phyloP scores from a whole-genome alignment of 2,888 invertebrate genomes.

The Drosophila mimica region DNA sequence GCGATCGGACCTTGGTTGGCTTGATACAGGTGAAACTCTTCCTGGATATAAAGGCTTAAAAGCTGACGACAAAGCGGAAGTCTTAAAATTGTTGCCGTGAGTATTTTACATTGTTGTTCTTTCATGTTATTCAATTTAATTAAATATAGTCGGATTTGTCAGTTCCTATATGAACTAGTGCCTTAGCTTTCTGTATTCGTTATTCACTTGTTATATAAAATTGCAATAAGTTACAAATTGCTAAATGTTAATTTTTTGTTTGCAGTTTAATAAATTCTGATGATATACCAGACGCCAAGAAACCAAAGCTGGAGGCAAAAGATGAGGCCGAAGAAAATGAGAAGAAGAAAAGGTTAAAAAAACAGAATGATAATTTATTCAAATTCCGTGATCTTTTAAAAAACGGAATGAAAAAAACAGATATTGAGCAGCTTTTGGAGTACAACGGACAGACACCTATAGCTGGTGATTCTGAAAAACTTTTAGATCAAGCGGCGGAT shows the following conservation, averaged over 20 bases:
- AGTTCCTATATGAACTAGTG: not conserved
- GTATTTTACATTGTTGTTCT: constrained; percentile 66
- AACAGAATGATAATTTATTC: constrained; percentile 85
- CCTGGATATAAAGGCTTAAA: constrained; percentile 91
- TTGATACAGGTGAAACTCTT: constrained; percentile 89
- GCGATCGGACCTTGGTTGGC: constrained; percentile 90
- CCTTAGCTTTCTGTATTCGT: not conserved
- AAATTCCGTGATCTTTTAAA: constrained; percentile 88
- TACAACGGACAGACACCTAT: constrained; percentile 90
- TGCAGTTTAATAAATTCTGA: constrained; percentile 84
- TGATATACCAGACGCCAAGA: constrained; percentile 88
- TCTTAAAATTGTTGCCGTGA: constrained; percentile 89
- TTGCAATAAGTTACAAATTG: constrained; percentile 1
- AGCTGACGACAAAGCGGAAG: constrained; percentile 89
- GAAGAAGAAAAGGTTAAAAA: constrained; percentile 86
- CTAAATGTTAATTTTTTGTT: constrained; percentile 58
- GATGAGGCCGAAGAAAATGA: constrained; percentile 87
- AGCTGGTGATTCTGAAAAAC: constrained; percentile 87
- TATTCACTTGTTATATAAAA: constrained; percentile 45
- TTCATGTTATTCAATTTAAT: not conserved
- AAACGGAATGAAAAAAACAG: constrained; percentile 87
- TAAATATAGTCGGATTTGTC: too few relatives aligned
- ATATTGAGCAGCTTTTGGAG: constrained; percentile 88
- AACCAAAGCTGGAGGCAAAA: constrained; percentile 89
- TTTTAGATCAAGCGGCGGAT: constrained; percentile 91